These are phyloP conservation scores for Drosophila jambulina DNA, from an alignment of 1,140 invertebrate genomes.

Conservation along the genomic window DNA sequence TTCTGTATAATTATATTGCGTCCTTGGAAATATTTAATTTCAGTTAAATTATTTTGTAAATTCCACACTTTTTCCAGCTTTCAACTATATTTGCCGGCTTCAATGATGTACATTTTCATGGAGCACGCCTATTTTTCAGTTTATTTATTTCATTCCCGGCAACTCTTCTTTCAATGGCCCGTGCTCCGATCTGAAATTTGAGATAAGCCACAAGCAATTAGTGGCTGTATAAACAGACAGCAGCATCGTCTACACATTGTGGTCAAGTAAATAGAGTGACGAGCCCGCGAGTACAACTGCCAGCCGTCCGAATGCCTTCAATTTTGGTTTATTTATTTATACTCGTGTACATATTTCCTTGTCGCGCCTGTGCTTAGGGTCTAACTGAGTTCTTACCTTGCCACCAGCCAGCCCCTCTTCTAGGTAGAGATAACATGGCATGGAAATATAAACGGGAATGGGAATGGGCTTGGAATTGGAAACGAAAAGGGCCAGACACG, in stretches of 20 bases:
- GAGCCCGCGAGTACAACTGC: conserved; percentile 39
- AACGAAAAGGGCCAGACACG: conserved; percentile 35
- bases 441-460: conserved; percentile 14
- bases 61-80: not conserved
- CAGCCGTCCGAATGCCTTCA: conserved; percentile 35
- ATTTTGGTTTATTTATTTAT: conserved; percentile 52
- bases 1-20: not conserved
- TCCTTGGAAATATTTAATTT: conserved; percentile 17
- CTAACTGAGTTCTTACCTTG: conserved; percentile 26
- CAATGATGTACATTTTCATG: not conserved
- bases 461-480: conserved; percentile 3
- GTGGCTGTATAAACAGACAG: conserved; percentile 68
- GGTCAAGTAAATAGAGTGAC: conserved; percentile 70
- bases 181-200: conserved; percentile 70
- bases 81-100: conserved; percentile 12
- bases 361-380: conserved; percentile 23
- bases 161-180: conserved; percentile 35
- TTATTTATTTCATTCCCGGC: conserved; percentile 11
- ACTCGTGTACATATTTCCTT: conserved; percentile 30
- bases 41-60: not conserved
- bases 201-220: conserved; percentile 79
- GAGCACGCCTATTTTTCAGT: conserved; percentile 10
- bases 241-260: conserved; percentile 49
- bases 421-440: conserved; percentile 13
- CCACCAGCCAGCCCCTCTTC: conserved; percentile 10